Evolutionary conservation across 2,797 vertebrate genomes (phyloP), one percentile per base, ranked within the genome.

Genomic region (Fistularia tabacaria): DNA sequence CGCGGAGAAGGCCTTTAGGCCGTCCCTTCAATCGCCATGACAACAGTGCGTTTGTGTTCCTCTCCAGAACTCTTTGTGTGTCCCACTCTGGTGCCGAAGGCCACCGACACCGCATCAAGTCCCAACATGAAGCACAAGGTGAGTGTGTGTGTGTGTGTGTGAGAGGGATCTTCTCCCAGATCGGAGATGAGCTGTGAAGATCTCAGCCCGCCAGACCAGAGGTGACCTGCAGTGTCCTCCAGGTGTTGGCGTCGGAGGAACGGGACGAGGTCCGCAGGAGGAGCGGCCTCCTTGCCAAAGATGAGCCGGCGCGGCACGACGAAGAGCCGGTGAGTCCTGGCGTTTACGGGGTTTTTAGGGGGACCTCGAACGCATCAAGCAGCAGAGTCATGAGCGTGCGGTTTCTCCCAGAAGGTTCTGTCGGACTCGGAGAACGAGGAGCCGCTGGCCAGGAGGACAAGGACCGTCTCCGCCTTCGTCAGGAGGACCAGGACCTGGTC

Each of bases 361-460:
- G 37, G n/a, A n/a, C 12, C 36, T 8, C 1, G 7, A 49, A 12
- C 25, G 25, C 25, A 25, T 25, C 25, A 12, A 9, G 10, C 10
- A 11, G 11, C 10, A n/a, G 14, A 8, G 12, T 1, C 7, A 6
- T 43, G 42, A 13, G 9, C 8, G 10, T 38, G 36, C 13, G 3
- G 8, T n/a, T 46, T 12, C 5, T 44, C 6, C 53, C 87, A 91
- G 74, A 93, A 91, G 3, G 87, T 92, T 14, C 89, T 95, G 77
- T 99, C 96, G 0, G 94, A 99, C 78, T 97, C 95, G 0, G 96
- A 99, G 87, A 99, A 98, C 0, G 96, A 99, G 70, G 95, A 98
- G 74, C 96, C 96, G 0, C 88, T 91, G 64, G 90, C 86, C 80
- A 87, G 90, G 67, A 93, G 90, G 85, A 89, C 92, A 43, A 73